phyloP scores from a whole-genome alignment of 2,888 invertebrate species.

The Callyntrura guangdongensis region DNA sequence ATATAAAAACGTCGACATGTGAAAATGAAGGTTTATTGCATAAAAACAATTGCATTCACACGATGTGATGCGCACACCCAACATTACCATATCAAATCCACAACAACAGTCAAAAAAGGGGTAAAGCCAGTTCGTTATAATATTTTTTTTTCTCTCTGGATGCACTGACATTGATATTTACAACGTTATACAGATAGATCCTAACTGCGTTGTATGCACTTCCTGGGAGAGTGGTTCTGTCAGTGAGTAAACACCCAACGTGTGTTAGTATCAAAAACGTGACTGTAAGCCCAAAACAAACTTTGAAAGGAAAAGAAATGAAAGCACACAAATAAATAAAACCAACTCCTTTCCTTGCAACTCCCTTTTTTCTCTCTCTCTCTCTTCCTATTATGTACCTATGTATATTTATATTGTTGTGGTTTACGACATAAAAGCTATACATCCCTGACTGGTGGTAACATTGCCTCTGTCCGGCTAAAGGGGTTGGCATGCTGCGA shows the following conservation, averaged over 20 bases:
- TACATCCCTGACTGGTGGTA: too few species aligned
- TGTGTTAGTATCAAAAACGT: constrained; percentile 33
- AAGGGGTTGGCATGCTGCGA: not conserved
- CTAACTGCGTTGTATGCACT: too few species aligned
- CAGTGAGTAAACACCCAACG: constrained; percentile 19
- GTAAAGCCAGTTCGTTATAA: constrained; percentile 10
- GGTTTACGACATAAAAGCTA: not conserved
- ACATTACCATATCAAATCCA: constrained; percentile 26
- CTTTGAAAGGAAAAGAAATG: not conserved
- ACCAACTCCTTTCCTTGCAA: not conserved
- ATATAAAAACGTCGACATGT: constrained; percentile 59
- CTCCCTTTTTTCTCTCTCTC: not conserved
- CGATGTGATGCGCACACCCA: not conserved
- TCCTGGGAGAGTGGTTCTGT: not conserved
- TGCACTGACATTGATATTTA: constrained; percentile 31
- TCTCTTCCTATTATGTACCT: not conserved
- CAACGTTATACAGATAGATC: not conserved
- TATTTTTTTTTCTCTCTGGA: not conserved
- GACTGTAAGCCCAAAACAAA: constrained; percentile 37
- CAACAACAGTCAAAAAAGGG: not conserved
- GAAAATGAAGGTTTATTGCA: constrained; percentile 70
- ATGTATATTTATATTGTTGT: not conserved
- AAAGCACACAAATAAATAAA: not conserved
- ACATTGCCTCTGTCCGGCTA: not conserved
- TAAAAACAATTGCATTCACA: constrained; percentile 66